Conservation (phyloP, 2,797 vertebrate genomes). For the Nannoperca australis region DNA sequence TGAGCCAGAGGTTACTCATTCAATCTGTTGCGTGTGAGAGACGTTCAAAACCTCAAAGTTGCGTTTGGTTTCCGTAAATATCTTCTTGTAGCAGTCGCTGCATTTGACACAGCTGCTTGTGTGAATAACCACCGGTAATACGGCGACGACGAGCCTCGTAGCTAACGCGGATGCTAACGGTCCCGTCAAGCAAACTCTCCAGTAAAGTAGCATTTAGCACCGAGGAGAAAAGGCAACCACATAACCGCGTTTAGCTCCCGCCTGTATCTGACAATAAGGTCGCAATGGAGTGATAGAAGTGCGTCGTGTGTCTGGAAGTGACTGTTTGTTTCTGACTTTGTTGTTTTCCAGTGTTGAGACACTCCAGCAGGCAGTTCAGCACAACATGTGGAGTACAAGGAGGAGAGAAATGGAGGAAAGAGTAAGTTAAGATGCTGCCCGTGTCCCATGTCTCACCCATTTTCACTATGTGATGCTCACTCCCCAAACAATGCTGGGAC, state of each 20-base stretch:
- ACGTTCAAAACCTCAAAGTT: accelerated
- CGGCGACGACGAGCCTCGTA: background rate
- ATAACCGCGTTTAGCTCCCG: accelerated
- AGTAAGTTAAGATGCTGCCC: conserved; percentile 73
- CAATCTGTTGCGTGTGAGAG: accelerated
- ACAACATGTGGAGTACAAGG: conserved; percentile 70
- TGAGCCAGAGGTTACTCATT: conserved; percentile 71
- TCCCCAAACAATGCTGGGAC: background rate
- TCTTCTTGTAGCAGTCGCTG: accelerated
- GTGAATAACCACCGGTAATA: background rate
- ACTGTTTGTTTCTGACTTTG: background rate
- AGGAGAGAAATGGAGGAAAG: conserved; percentile 82
- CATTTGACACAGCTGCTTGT: background rate
- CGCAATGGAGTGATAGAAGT: background rate
- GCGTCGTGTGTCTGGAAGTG: accelerated
- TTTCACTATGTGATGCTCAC: too few relatives aligned
- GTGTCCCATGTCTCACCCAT: too few relatives aligned
- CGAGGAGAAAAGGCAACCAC: background rate
- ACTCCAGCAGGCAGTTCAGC: conserved; percentile 70
- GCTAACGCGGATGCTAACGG: conserved; percentile 65
- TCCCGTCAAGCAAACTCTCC: background rate
- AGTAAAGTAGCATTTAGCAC: background rate
- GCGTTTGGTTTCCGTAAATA: accelerated
- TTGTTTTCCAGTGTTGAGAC: conserved; percentile 68
- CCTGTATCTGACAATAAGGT: background rate